Base-by-base conservation (phyloP, 1,140 invertebrate species). In the Leptinotarsa lineolata region DNA sequence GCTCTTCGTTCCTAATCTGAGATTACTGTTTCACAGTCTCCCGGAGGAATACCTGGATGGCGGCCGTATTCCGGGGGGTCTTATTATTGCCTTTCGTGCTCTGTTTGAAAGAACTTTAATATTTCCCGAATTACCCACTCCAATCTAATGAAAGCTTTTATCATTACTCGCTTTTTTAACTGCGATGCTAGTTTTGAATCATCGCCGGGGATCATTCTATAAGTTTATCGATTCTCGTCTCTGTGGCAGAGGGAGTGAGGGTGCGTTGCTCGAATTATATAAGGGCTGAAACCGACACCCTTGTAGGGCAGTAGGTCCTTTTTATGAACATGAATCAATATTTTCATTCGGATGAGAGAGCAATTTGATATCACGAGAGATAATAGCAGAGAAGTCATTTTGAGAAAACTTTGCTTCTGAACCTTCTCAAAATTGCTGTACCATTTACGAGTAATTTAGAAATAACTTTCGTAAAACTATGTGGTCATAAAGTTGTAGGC, bases 11-110 rank as follows among this genome's bases (percentile, higher is more conserved):
- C 77, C 81, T 83, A 81, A 83, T 81, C 81, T 81, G 68, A 72
- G 78, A 83, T 81, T 80, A 81, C 81, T 83, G 80, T 83, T 83
- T 81, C 81, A 81, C 77, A 72, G 78, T 72, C 65, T 80, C 81
- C 79, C 72, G n/a, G 48, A 71, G 78, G 81, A 45, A 81, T 82
- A 82, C 80, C 80, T 80, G 81, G 78, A 78, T 79, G 79, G 81
- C 77, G 74, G 66, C 73, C 72, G 73, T 68, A 69, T 75, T 76
- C 76, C 76, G 74, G 72, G 68, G 79, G 81, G 78, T 78, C 76
- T 77, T 78, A 81, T 81, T 81, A 79, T 78, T 72, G 68, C 63
- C 74, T 76, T 77, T 74, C 77, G 77, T 79, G 76, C 70, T 76
- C 48, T 54, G 48, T 39, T 71, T 74, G 67, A 61, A 73, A 68